Conservation (phyloP, 1,140 invertebrate species). For the Pseudomyrmex cubaensis region DNA sequence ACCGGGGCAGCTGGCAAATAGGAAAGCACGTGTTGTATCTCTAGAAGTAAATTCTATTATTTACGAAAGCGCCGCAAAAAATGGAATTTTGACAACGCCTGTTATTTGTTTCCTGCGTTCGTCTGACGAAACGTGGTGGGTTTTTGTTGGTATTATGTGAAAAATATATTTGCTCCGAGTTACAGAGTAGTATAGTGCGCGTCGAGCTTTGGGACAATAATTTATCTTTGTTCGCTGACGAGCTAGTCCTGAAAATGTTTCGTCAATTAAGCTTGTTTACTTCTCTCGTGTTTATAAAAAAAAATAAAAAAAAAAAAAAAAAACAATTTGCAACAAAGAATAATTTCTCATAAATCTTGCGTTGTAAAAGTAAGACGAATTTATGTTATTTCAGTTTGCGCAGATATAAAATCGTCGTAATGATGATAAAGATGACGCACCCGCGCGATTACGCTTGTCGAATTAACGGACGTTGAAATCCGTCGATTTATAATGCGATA, state of each 20-base stretch:
- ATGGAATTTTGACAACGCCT: slow-evolving; percentile 9
- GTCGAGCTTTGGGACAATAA: not conserved
- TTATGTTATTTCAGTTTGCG: slow-evolving; percentile 21
- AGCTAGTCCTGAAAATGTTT: slow-evolving; percentile 17
- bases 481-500: slow-evolving; percentile 50
- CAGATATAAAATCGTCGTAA: slow-evolving; percentile 15
- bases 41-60: slow-evolving; percentile 29
- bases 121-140: not conserved
- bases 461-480: slow-evolving; percentile 38
- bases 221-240: not conserved
- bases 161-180: not conserved
- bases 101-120: slow-evolving; percentile 6
- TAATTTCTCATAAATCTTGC: not conserved
- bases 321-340: not conserved
- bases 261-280: slow-evolving; percentile 11
- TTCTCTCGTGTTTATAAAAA: slow-evolving; percentile 2
- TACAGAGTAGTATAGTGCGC: not conserved
- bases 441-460: slow-evolving; percentile 6
- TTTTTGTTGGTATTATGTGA: slow-evolving; percentile 7
- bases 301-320: slow-evolving; percentile 11
- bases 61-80: slow-evolving; percentile 2
- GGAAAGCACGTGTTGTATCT: not conserved
- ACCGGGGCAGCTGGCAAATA: not conserved
- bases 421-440: not conserved
- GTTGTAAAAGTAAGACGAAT: not conserved